Base-by-base conservation (phyloP, 2,113 vertebrate genomes). In the Centropus unirufus region DNA sequence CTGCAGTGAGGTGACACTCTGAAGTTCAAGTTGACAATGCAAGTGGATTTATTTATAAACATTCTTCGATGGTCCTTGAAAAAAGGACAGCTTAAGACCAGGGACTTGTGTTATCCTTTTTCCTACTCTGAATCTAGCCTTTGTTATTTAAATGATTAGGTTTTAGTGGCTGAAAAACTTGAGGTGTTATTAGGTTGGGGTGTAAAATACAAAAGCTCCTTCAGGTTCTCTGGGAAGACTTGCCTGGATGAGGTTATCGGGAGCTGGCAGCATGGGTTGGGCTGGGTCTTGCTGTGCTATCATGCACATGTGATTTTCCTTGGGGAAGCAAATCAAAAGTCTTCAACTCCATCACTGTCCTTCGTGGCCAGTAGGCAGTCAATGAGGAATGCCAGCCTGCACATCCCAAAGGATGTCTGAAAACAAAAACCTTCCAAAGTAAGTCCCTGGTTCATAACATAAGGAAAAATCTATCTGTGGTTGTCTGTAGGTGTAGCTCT, bases 41-140 rank as follows among this genome's bases (percentile, higher is more conserved):
- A 72, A 79, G 3, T 40, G 12, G 23, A 11, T 23, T 54, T 64
- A 30, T 59, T 64, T 66, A 26, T 42, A 66, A 66, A 49, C 5
- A 6, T 18, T 20, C 57, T 88, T n/a, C 13, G 9, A 3, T 49
- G 67, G n/a, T 49, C 34, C 9, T 16, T 57, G 51, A n/a, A 46
- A 78, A 55, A 62, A 29, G 19, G 47, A 26, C 29, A 57, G 30
- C 29, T 9, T 73, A 42, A 49, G 49, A 21, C 15, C 24, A 14
- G 2, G 5, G 15, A 13, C 66, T 6, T 8, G 20, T 30, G 26
- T n/a, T 29, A 46, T 0, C 23, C 1, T 1, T 40, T 42, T 79
- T 51, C 30, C 42, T 19, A 26, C 29, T 80, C 59, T 42, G 30
- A 80, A 51, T 51, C 24, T 29, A 21, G 16, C 17, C 42, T 24